phyloP scores from a whole-genome alignment of 1,140 invertebrate genomes.

The Lethrus apterus region DNA sequence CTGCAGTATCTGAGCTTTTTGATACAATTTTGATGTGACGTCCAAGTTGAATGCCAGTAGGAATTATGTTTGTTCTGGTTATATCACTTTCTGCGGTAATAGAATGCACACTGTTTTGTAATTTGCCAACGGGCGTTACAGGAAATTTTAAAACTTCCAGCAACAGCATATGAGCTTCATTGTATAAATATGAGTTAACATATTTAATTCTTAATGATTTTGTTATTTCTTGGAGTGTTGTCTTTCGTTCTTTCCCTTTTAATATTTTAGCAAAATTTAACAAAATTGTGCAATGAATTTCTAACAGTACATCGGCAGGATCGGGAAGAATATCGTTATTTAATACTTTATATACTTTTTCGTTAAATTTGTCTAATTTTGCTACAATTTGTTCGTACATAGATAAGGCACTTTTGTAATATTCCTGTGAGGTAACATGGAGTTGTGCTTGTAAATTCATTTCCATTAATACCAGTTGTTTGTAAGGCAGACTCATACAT shows the following conservation, averaged over 20 bases:
- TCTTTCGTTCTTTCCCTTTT: neutral
- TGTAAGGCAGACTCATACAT: slow-evolving; percentile 7
- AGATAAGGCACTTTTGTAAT: slow-evolving; percentile 6
- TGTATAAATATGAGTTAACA: slow-evolving; percentile 12
- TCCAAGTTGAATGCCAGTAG: neutral
- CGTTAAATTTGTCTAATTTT: neutral
- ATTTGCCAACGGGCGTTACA: neutral
- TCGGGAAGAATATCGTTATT: neutral
- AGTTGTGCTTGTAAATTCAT: slow-evolving; percentile 9
- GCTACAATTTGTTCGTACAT: slow-evolving; percentile 2
- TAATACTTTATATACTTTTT: slow-evolving; percentile 1
- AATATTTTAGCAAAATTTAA: slow-evolving; percentile 8
- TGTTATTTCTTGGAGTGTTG: neutral
- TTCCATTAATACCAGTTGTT: neutral
- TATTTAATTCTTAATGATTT: slow-evolving; percentile 1
- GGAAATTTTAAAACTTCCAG: slow-evolving; percentile 5
- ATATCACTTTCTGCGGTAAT: slow-evolving; percentile 11
- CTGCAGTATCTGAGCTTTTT: slow-evolving; percentile 1
- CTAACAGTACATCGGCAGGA: neutral
- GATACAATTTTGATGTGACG: neutral
- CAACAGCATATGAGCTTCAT: slow-evolving; percentile 11
- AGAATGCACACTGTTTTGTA: neutral
- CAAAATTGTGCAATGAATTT: slow-evolving; percentile 5
- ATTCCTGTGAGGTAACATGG: neutral
- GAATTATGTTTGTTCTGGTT: neutral